Percentiles rank a stretch among this genome's conserved stretches.
phyloP scores from a whole-genome alignment of 1,140 invertebrate genomes.

The Drosophila micromelanica region DNA sequence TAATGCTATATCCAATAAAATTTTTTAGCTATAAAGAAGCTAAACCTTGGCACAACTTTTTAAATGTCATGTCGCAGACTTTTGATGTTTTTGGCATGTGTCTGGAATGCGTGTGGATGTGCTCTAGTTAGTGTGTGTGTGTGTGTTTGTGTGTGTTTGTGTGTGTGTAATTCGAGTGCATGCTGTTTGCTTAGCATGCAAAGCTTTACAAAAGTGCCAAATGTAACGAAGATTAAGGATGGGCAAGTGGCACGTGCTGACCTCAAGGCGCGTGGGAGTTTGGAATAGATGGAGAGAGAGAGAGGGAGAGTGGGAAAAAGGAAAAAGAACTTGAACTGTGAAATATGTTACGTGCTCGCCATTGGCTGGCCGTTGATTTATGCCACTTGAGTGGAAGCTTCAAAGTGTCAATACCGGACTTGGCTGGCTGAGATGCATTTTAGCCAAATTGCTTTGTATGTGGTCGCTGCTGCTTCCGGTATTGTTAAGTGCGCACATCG shows the following conservation, averaged over 20 bases:
- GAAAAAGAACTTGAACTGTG: slow-evolving; percentile 37
- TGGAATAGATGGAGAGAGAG: background rate
- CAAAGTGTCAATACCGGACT: slow-evolving; percentile 75
- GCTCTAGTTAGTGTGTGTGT: background rate
- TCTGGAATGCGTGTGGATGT: slow-evolving; percentile 9
- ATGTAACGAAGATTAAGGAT: slow-evolving; percentile 80
- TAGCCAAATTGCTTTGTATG: slow-evolving; percentile 72
- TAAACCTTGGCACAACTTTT: slow-evolving; percentile 6
- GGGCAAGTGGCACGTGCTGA: slow-evolving; percentile 76
- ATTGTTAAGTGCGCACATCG: slow-evolving; percentile 77
- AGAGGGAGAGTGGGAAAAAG: background rate
- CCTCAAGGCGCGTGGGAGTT: slow-evolving; percentile 41
- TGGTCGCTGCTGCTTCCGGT: slow-evolving; percentile 59
- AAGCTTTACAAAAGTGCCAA: slow-evolving; percentile 77
- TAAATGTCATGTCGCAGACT: slow-evolving; percentile 40
- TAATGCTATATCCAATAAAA: background rate
- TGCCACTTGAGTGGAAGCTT: slow-evolving; percentile 75
- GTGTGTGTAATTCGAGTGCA: slow-evolving; percentile 6
- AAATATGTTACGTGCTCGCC: slow-evolving; percentile 77
- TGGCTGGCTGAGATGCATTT: slow-evolving; percentile 64
- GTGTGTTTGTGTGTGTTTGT: background rate
- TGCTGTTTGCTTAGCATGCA: slow-evolving; percentile 74
- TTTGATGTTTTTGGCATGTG: slow-evolving; percentile 68
- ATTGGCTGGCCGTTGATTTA: slow-evolving; percentile 80
- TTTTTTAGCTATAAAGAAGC: slow-evolving; percentile 17